These are phyloP conservation scores for Nesogale talazaci DNA, from an alignment of 2,113 vertebrate species.

Conservation along the genomic window DNA sequence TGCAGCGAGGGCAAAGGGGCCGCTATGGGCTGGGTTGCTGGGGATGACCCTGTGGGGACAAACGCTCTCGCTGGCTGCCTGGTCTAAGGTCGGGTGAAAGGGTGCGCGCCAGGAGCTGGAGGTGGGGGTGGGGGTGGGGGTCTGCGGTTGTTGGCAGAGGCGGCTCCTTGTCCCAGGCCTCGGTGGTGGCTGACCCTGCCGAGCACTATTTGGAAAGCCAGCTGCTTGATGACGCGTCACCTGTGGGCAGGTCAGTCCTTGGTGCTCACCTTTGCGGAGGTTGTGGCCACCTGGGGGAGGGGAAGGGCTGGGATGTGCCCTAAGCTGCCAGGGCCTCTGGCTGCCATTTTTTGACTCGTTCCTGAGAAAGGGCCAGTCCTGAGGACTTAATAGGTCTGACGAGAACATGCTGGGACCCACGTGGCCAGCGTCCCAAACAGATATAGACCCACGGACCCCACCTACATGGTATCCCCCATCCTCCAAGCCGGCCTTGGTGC, in stretches of 20 bases:
- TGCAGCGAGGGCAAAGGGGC: neutral
- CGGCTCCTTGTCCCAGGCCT: neutral
- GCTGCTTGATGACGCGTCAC: neutral
- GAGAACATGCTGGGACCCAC: neutral
- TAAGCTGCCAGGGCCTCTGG: neutral
- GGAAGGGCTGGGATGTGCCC: neutral
- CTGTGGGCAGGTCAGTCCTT: neutral
- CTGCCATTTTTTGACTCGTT: slow-evolving; percentile 19
- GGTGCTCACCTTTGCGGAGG: neutral
- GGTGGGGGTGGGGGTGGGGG: neutral
- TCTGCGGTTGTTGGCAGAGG: slow-evolving; percentile 1
- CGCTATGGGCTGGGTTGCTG: neutral
- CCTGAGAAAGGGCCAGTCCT: slow-evolving; percentile 47
- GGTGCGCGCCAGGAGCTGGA: neutral
- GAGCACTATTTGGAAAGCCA: slow-evolving; percentile 40
- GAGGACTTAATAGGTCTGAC: neutral
- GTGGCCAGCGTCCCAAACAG: neutral
- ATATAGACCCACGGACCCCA: neutral
- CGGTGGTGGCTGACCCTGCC: neutral
- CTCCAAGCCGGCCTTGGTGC: neutral
- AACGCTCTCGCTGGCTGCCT: too few species aligned
- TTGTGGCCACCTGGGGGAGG: neutral
- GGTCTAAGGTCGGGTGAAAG: slow-evolving; percentile 6
- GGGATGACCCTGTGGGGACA: too few species aligned
- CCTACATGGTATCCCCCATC: neutral